A percentile compares a stretch with the other conserved stretches of the same genome.
Evolutionary conservation across 2,888 invertebrate genomes (phyloP).

Genomic region (Cantharis nigra): DNA sequence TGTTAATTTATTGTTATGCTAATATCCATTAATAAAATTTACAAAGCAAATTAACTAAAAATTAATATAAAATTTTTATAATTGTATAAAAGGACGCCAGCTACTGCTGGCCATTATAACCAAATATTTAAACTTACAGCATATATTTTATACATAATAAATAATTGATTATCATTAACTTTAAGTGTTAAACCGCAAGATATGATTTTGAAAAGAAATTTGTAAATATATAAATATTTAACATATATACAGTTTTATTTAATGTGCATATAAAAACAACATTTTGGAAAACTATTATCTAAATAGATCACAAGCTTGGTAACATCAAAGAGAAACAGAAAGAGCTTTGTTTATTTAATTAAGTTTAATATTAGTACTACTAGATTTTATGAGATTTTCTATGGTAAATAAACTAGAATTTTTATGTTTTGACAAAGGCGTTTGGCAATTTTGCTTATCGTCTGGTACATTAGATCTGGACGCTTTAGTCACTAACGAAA

Average conservation of each 20-base stretch:
- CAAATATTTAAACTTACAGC: too few species aligned
- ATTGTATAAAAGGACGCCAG: too few species aligned
- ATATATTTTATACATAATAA: neutral
- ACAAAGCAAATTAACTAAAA: too few species aligned
- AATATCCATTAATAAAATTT: too few species aligned
- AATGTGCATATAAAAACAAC: constrained; percentile 32
- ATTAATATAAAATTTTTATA: neutral
- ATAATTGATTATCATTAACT: neutral
- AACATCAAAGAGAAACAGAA: constrained; percentile 46
- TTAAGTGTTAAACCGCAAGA: neutral
- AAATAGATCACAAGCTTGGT: constrained; percentile 43
- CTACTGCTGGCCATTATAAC: too few species aligned
- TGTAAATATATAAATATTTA: constrained; percentile 12
- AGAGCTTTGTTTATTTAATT: constrained; percentile 47
- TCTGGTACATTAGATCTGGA: constrained; percentile 10
- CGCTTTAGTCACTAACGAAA: constrained; percentile 43
- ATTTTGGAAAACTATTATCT: constrained; percentile 41
- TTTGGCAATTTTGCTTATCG: constrained; percentile 22
- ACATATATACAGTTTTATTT: constrained; percentile 31
- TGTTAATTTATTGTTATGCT: too few species aligned
- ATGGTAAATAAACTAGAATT: constrained; percentile 56
- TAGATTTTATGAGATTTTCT: constrained; percentile 55
- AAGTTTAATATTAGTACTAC: constrained; percentile 46
- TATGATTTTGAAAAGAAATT: neutral
- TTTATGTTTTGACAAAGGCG: constrained; percentile 44